A percentile compares a stretch with the other conserved stretches of the same genome.
These are phyloP conservation scores for Oplegnathus fasciatus DNA, from an alignment of 2,113 vertebrate species.

Conservation along the genomic window DNA sequence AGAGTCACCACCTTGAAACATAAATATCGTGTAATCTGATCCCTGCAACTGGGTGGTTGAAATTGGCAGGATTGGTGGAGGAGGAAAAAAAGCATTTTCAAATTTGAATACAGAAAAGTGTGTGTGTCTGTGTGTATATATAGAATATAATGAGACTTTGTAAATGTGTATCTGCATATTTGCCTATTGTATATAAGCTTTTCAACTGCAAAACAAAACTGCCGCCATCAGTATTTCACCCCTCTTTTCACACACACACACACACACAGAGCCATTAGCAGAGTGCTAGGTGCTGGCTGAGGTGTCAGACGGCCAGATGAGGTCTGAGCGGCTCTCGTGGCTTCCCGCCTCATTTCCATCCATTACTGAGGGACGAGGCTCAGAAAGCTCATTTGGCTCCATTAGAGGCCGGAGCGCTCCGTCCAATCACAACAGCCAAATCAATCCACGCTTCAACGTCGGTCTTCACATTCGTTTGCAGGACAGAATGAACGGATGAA, in stretches of 20 bases:
- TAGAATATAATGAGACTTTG: neutral
- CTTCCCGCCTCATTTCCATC: conserved; percentile 60
- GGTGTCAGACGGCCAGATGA: conserved; percentile 57
- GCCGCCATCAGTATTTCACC: conserved; percentile 17
- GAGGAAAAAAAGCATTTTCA: neutral
- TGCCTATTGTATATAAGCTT: conserved; percentile 16
- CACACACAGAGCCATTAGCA: conserved; percentile 45
- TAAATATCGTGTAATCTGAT: neutral
- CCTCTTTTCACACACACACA: conserved; percentile 49
- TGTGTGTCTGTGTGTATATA: neutral
- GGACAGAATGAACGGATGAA: neutral
- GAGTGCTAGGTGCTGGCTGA: conserved; percentile 35
- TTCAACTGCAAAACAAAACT: conserved; percentile 53
- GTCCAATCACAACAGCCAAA: conserved; percentile 30
- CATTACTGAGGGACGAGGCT: conserved; percentile 46
- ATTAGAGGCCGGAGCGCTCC: conserved; percentile 20
- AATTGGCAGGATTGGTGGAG: neutral
- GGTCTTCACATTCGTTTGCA: neutral
- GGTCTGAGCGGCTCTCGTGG: conserved; percentile 31
- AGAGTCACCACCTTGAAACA: too few relatives aligned
- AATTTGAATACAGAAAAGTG: neutral
- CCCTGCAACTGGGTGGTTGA: neutral
- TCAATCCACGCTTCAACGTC: neutral
- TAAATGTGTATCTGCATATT: conserved; percentile 11
- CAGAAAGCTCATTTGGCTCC: conserved; percentile 47